These are phyloP conservation scores for Pristionchus entomophagus DNA, from an alignment of 2,888 invertebrate species.

Conservation along the genomic window DNA sequence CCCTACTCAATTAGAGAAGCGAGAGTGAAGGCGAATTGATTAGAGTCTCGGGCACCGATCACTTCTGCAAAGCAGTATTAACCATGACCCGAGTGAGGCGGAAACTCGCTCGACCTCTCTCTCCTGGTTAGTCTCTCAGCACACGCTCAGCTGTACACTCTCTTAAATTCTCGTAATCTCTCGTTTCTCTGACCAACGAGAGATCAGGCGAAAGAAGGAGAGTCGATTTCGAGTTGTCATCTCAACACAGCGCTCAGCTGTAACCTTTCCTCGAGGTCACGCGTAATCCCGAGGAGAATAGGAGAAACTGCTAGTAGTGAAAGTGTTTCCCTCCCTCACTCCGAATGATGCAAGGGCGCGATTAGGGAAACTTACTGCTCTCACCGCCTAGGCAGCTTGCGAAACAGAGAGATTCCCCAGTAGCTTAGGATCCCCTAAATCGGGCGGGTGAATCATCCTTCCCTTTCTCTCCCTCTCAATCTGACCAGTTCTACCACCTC, in stretches of 20 bases:
- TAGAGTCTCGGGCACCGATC: too few relatives aligned
- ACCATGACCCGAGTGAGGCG: too few relatives aligned
- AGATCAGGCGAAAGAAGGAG: too few relatives aligned
- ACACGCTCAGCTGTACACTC: too few relatives aligned
- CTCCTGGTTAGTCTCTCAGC: too few relatives aligned
- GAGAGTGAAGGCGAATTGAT: too few relatives aligned
- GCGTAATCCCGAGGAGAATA: neutral
- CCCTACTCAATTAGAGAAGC: too few relatives aligned
- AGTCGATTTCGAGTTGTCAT: too few relatives aligned
- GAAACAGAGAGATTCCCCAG: neutral
- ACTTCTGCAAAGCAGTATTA: too few relatives aligned
- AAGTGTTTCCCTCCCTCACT: neutral
- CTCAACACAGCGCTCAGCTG: neutral
- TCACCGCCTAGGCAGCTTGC: neutral
- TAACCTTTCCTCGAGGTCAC: neutral
- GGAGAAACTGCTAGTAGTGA: neutral
- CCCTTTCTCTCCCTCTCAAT: neutral
- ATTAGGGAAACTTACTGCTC: conserved; percentile 4
- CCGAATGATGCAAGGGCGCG: neutral
- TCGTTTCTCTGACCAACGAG: too few relatives aligned
- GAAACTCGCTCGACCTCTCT: too few relatives aligned
- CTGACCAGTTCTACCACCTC: neutral
- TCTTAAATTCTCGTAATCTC: too few relatives aligned
- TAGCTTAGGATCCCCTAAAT: conserved; percentile 9
- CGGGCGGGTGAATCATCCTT: neutral